phyloP scores from a whole-genome alignment of 2,797 vertebrate genomes.

The Falco cherrug region DNA sequence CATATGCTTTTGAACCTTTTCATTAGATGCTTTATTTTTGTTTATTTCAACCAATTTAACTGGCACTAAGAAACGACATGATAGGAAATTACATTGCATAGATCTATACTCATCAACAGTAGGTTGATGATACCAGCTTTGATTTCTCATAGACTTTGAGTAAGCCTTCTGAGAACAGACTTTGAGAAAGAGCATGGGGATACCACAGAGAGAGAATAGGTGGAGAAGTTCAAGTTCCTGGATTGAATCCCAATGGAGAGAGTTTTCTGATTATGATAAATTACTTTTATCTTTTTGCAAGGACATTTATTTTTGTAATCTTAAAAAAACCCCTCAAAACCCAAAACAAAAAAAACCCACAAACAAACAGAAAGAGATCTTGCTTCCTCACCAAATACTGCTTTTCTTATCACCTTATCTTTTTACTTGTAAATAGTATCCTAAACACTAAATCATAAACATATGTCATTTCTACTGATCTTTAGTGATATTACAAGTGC shows the following conservation, averaged over 20 bases:
- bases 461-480: background rate
- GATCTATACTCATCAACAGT: background rate
- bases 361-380: background rate
- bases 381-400: background rate
- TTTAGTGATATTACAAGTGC: background rate
- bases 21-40: background rate
- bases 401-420: background rate
- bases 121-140: background rate
- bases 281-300: background rate
- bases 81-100: background rate
- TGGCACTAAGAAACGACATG: background rate
- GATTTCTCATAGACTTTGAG: background rate
- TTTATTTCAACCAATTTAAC: background rate
- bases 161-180: background rate
- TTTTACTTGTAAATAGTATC: background rate
- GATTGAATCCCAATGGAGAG: background rate
- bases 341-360: background rate
- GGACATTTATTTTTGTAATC: background rate
- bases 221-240: background rate
- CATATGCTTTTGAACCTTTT: background rate
- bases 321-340: background rate
- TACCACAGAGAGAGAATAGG: background rate
- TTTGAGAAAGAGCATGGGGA: background rate
- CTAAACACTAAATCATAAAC: conserved; percentile 26
- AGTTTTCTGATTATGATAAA: background rate